Evolutionary conservation across 2,113 vertebrate genomes (phyloP), one percentile per base, ranked within the genome.

Genomic region (Felis chaus): DNA sequence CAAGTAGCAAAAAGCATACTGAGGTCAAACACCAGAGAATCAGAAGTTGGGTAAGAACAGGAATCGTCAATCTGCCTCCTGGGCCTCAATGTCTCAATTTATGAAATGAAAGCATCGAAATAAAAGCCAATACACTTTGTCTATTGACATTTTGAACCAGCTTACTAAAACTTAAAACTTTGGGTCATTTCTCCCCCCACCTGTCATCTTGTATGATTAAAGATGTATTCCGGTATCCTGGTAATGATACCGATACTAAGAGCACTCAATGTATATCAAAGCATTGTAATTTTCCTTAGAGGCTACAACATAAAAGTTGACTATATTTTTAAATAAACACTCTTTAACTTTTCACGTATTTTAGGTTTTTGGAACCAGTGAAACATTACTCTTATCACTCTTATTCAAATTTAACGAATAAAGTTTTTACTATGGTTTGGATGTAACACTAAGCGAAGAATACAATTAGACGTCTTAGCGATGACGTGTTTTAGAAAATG

Each of bases 321-420:
- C 50, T 55, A 61, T 55, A 48, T 15, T 66, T 87, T 53, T 65
- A 91, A 73, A 79, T 83, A 78, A 82, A 82, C 48, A 74, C 14
- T 73, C 4, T 83, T 93, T 78, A 33, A 55, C 83, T 88, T 71
- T 88, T 63, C 4, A 45, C 63, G 3, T 76, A 41, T 14, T 68
- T 96, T 74, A 79, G 25, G 4, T 36, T 80, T 91, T 78, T 15
- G 8, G n/a, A 91, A 68, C 19, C 12, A 71, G 57, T 29, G 45
- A 92, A 87, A 94, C 94, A 68, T 80, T 74, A 69, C 1, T 81
- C 7, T 85, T 57, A 68, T 71, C 69, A 69, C 1, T 81, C 11
- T 85, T 66, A 69, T 29, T 89, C 27, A 92, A 29, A 95, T 82
- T 94, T 88, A 93, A 91, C 73, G 31, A 69, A 95, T 53, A 90